These are phyloP conservation scores for Melitaea athalia DNA, from an alignment of 2,888 invertebrate species.

Conservation along the genomic window DNA sequence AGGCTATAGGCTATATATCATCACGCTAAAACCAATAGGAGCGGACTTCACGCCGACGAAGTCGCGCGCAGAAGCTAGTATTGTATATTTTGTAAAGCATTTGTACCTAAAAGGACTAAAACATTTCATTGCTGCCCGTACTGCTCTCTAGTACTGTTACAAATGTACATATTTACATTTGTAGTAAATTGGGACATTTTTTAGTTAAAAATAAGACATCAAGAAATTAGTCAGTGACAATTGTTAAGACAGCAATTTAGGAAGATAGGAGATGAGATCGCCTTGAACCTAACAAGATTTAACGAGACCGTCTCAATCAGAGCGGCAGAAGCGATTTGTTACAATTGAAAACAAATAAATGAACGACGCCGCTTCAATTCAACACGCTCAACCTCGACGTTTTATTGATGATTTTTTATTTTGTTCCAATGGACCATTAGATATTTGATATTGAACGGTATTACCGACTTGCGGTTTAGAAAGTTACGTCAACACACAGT, in stretches of 20 bases:
- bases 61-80: too few relatives aligned
- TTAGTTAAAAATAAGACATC: background rate
- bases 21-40: too few relatives aligned
- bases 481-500: conserved; percentile 25
- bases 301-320: conserved; percentile 64
- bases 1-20: too few relatives aligned
- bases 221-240: background rate
- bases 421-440: conserved; percentile 31
- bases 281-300: conserved; percentile 55
- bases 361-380: conserved; percentile 54
- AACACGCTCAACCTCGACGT: conserved; percentile 43
- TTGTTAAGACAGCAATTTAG: conserved; percentile 25
- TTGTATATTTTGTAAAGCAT: too few relatives aligned
- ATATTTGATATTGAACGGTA: conserved; percentile 33
- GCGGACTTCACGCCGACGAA: too few relatives aligned
- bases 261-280: conserved; percentile 41
- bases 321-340: conserved; percentile 62
- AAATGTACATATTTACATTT: too few relatives aligned
- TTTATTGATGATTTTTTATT: conserved; percentile 34
- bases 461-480: conserved; percentile 23
- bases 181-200: too few relatives aligned
- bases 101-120: too few relatives aligned
- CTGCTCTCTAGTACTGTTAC: too few relatives aligned
- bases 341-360: conserved; percentile 74
- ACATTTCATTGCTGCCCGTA: too few relatives aligned